Conservation (phyloP, 2,113 vertebrate species). For the Apodemus speciosus region DNA sequence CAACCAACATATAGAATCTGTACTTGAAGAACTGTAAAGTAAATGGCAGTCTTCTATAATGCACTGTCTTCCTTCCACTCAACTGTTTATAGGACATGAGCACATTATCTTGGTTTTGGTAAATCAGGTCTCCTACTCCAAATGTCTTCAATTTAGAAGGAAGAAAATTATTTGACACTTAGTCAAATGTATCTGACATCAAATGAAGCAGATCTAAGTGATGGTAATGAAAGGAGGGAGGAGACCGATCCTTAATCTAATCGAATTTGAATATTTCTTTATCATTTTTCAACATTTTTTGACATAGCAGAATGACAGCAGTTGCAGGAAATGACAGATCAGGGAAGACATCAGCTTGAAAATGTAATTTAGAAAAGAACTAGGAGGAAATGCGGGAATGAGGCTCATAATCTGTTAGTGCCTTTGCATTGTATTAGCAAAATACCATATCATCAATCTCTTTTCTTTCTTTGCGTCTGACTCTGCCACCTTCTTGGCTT, state of each 20-base stretch:
- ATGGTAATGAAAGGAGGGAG: background rate
- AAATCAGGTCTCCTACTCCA: background rate
- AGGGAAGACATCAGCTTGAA: constrained; percentile 73
- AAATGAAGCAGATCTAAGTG: constrained; percentile 26
- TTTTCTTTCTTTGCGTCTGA: constrained; percentile 76
- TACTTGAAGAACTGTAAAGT: constrained; percentile 41
- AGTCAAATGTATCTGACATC: background rate
- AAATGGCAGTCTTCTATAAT: background rate
- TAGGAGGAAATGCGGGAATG: constrained; percentile 73
- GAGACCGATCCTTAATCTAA: constrained; percentile 46
- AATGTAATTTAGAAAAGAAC: constrained; percentile 80
- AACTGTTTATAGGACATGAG: background rate
- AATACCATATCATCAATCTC: constrained; percentile 85
- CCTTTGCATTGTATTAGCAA: constrained; percentile 82
- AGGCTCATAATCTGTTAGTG: constrained; percentile 81
- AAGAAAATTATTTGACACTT: constrained; percentile 11
- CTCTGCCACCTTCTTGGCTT: constrained; percentile 81
- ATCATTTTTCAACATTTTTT: constrained; percentile 68
- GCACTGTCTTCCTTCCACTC: background rate
- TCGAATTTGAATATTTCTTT: constrained; percentile 57
- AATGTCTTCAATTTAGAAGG: constrained; percentile 30
- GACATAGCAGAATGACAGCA: constrained; percentile 73
- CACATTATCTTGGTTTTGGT: background rate
- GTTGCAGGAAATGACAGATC: constrained; percentile 78
- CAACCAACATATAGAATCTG: background rate